Evolutionary conservation across 1,140 invertebrate species (phyloP), one percentile per base, ranked within the genome.

Genomic region (Chironomus tepperi): DNA sequence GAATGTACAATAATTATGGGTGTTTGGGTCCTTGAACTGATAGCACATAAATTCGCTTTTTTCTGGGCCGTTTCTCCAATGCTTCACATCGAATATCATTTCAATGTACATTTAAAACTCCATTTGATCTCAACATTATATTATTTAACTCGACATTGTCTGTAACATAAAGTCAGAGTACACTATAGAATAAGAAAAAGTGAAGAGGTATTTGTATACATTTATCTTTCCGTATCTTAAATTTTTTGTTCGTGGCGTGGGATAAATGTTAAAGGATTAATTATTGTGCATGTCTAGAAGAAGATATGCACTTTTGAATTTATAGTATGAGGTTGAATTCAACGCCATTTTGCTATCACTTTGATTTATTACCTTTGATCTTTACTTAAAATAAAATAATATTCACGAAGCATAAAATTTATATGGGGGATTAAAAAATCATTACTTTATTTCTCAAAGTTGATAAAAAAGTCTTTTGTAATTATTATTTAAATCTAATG

Each of bases 1-100:
- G 47, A 57, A 57, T 57, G 47, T 57, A 34, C 24, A 34, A 57
- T 57, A 70, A 70, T 70, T 70, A 21, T 21, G 65, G 65, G 16
- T 70, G 16, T 70, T 57, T 57, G 65, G 65, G 65, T 70, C 65
- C 65, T 70, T 70, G 65, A 70, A 70, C 65, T 70, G 65, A 70
- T 70, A 70, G 65, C 65, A 57, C 47, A 57, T 57, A 57, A 57
- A 57, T 57, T 57, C 47, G 47, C 43, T 47, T 57, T 57, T 57
- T 57, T 57, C 47, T 57, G 47, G 47, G 47, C 47, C 47, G 47
- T 57, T 57, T 57, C 12, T 12, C 47, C 47, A 57, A 57, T 57
- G 47, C 47, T 57, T n/a, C n/a, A n/a, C 12, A 57, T 12, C 12
- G 47, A 57, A 57, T 57, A 57, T 57, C 47, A 57, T 57, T 57